Percentiles rank a stretch among this genome's conserved stretches.
These are phyloP conservation scores for Girardia tigrina DNA, from an alignment of 2,888 invertebrate species.

Conservation along the genomic window DNA sequence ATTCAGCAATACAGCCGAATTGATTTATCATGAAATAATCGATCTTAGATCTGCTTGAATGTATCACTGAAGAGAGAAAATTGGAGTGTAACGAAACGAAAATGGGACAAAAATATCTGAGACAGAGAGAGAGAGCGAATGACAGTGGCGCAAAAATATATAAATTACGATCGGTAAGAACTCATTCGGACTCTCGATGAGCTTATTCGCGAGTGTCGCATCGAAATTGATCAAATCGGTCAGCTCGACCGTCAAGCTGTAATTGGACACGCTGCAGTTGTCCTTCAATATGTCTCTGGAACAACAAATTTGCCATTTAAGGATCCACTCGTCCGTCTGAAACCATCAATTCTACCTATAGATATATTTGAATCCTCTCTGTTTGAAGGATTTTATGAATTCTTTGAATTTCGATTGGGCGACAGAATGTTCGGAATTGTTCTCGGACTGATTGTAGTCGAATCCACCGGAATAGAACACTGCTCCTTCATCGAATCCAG, in stretches of 20 bases:
- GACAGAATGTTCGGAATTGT: neutral
- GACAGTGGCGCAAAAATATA: too few species aligned
- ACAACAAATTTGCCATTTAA: neutral
- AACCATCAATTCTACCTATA: conserved; percentile 3
- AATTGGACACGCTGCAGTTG: neutral
- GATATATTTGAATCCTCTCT: neutral
- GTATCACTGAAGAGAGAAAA: too few species aligned
- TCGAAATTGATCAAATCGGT: neutral
- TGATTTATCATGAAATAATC: too few species aligned
- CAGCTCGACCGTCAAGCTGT: neutral
- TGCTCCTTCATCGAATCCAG: neutral
- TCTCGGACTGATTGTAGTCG: neutral
- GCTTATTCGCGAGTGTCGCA: neutral
- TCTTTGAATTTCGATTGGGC: conserved; percentile 11
- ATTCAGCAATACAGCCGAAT: too few species aligned
- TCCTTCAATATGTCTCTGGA: neutral
- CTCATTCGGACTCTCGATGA: neutral
- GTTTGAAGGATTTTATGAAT: neutral
- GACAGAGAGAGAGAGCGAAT: too few species aligned
- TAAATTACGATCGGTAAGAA: neutral
- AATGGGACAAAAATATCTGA: too few species aligned
- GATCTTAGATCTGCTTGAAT: too few species aligned
- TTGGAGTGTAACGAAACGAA: too few species aligned
- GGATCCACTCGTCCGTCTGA: too few species aligned
- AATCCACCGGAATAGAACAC: neutral